These are phyloP conservation scores for Eutrigla gurnardus DNA, from an alignment of 2,797 vertebrate genomes.

Conservation along the genomic window DNA sequence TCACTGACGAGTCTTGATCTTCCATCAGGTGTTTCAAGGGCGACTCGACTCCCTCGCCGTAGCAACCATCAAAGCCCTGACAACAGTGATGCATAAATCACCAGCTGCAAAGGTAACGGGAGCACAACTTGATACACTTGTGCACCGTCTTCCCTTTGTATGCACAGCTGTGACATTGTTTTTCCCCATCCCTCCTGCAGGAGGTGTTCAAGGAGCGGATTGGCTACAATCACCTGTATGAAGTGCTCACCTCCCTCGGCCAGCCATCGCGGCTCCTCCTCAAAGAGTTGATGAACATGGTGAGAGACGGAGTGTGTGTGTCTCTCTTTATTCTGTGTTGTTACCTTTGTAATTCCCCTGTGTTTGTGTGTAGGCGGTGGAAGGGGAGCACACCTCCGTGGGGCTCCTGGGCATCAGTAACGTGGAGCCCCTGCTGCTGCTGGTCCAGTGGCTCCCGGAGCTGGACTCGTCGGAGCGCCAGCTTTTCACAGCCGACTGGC, in stretches of 20 bases:
- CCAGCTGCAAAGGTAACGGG: slow-evolving; percentile 94
- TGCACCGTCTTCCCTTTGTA: too few species aligned
- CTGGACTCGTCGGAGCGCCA: slow-evolving; percentile 92
- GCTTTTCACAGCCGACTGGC: slow-evolving; percentile 93
- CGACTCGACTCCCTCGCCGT: slow-evolving; percentile 92
- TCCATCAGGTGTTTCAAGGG: slow-evolving; percentile 92
- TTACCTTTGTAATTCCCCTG: too few species aligned
- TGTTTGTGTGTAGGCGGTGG: slow-evolving; percentile 86
- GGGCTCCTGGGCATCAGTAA: slow-evolving; percentile 97
- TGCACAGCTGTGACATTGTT: not conserved
- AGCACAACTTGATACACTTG: not conserved
- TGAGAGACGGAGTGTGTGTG: slow-evolving; percentile 70
- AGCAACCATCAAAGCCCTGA: slow-evolving; percentile 95
- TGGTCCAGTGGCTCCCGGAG: slow-evolving; percentile 96
- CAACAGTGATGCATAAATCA: slow-evolving; percentile 97
- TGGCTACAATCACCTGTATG: slow-evolving; percentile 94
- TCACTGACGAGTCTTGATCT: slow-evolving; percentile 22
- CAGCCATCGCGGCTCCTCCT: slow-evolving; percentile 92
- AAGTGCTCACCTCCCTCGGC: slow-evolving; percentile 93
- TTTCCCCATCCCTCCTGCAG: slow-evolving; percentile 66
- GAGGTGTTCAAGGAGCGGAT: slow-evolving; percentile 99
- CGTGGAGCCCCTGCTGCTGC: slow-evolving; percentile 93
- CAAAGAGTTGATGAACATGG: slow-evolving; percentile 99
- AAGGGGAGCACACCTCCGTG: slow-evolving; percentile 96
- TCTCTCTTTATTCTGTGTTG: not conserved